Base-by-base conservation (phyloP, 2,113 vertebrate genomes). In the Triplophysa rosa region DNA sequence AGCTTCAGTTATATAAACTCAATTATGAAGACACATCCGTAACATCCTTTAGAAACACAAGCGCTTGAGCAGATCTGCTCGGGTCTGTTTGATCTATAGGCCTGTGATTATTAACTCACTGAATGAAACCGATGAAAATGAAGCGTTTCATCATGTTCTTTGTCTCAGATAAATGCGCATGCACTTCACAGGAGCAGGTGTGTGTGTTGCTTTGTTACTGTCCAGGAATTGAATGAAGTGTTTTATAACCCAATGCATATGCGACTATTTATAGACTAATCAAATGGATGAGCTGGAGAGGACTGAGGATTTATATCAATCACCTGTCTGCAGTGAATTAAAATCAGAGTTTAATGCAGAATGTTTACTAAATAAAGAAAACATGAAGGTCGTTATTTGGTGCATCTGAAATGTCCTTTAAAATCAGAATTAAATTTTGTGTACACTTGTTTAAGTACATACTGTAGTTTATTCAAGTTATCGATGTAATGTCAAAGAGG, bases 11-110 rank as follows among this genome's bases (percentile, higher is more conserved):
- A 16, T 29, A 45, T 47, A 10, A 45, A 47, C 17, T 26, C 56
- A 61, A 40, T 62, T 3, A 74, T 21, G 33, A 37, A 61, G 21
- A 45, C 21, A 62, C 56, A 45, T 37, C 54, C 26, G 47, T 12
- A 74, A 56, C 54, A 58, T n/a, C n/a, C 24, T 54, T 23, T 56
- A 17, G 37, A 58, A 23, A 29, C 52, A 70, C 74, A 79, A 33
- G 26, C 47, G 87, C 88, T 90, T 90, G 86, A 17, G 86, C 88
- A 86, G 85, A 88, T 88, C 89, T 84, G 88, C 77, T 59, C 78
- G 1, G 79, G 8, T 0, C 4, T 58, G 54, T 86, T 88, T 89
- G 87, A 92, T 92, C 49, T 9, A 40, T 58, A 65, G 81, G 75
- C 75, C 80, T 85, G 79, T 84, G 82, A 90, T 87, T 90, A 90